These are phyloP conservation scores for Enteromius fasciolatus DNA, from an alignment of 2,797 vertebrate species.

Conservation along the genomic window DNA sequence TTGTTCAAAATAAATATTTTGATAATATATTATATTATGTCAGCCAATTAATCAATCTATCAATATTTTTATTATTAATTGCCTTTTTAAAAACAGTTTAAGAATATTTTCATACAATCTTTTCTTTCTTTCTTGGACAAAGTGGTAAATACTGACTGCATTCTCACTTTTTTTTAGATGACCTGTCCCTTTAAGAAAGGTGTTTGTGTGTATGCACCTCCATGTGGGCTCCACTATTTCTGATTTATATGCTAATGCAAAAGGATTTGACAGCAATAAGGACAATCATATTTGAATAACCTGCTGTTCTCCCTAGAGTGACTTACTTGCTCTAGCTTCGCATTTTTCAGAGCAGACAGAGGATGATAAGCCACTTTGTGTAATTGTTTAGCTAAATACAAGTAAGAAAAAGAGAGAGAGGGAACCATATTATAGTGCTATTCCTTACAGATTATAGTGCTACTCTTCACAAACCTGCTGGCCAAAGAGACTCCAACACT, in stretches of 20 bases:
- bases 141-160: neutral
- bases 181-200: conserved; percentile 10
- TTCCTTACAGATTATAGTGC: conserved; percentile 3
- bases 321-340: neutral
- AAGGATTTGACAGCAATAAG: conserved; percentile 36
- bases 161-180: neutral
- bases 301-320: conserved; percentile 13
- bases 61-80: neutral
- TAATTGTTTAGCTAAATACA: neutral
- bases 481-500: neutral
- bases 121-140: neutral
- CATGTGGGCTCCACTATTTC: neutral
- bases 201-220: conserved; percentile 7
- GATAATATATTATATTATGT: no score
- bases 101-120: neutral
- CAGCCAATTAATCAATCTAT: neutral
- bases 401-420: neutral
- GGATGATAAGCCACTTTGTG: conserved; percentile 11
- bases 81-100: neutral
- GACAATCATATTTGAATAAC: conserved; percentile 36
- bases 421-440: neutral
- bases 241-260: conserved; percentile 50
- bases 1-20: neutral
- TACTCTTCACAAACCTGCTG: neutral
- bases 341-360: conserved; percentile 12